Evolutionary conservation across 2,113 vertebrate species (phyloP).

Genomic region (Corythornis vintsioides): DNA sequence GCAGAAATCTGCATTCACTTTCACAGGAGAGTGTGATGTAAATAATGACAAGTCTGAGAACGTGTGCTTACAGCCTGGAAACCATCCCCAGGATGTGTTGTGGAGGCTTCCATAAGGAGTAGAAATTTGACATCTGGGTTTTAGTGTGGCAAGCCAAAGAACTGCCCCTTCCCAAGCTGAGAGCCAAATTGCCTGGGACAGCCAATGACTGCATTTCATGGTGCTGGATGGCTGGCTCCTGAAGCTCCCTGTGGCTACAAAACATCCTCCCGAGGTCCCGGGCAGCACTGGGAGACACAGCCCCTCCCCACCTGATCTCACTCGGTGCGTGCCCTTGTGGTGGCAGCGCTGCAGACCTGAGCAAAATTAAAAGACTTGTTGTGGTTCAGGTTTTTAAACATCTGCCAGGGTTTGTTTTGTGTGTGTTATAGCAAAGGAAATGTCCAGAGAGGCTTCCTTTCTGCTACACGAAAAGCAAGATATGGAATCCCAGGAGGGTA

Average conservation of each 20-base stretch:
- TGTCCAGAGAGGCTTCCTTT: not conserved
- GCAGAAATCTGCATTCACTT: not conserved
- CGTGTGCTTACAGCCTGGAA: not conserved
- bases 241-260: not conserved
- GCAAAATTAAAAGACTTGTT: not conserved
- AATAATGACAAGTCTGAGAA: constrained; percentile 9
- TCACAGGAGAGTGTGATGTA: not conserved
- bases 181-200: not conserved
- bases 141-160: not conserved
- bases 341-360: not conserved
- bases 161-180: not conserved
- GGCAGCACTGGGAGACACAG: not conserved
- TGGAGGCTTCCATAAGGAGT: not conserved
- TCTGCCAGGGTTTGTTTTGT: not conserved
- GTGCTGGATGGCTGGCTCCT: not conserved
- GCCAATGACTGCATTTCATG: not conserved
- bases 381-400: not conserved
- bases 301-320: not conserved
- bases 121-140: not conserved
- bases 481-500: not conserved
- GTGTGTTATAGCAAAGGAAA: not conserved
- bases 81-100: not conserved
- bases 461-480: not conserved
- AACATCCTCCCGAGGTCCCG: not conserved
- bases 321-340: rapidly evolving